Evolutionary conservation across 2,888 invertebrate genomes (phyloP).

Genomic region (Microctonus aethiopoides): DNA sequence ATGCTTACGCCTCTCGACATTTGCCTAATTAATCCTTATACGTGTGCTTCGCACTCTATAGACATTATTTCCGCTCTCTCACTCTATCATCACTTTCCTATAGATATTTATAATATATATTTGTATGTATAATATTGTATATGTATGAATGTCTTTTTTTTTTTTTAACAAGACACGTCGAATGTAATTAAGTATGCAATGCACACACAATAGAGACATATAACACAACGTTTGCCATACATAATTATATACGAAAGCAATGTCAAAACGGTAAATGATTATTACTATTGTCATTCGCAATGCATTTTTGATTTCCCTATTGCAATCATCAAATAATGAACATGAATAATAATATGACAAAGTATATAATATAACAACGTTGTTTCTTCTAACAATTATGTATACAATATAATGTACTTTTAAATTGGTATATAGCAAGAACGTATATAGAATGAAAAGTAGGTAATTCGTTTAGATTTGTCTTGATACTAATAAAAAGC

Average conservation of each 20-base stretch:
- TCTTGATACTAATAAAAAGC: not conserved
- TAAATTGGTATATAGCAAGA: not conserved
- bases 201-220: slow-evolving; percentile 44
- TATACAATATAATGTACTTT: too few relatives aligned
- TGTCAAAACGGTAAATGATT: slow-evolving; percentile 60
- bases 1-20: slow-evolving; percentile 20
- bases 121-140: not conserved
- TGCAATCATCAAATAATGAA: slow-evolving; percentile 40
- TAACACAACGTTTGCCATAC: slow-evolving; percentile 36
- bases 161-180: slow-evolving; percentile 15
- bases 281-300: slow-evolving; percentile 53
- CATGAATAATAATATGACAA: slow-evolving; percentile 7
- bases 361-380: not conserved
- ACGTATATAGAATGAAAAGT: not conserved
- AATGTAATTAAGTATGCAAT: slow-evolving; percentile 50
- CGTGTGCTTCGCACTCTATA: slow-evolving; percentile 20
- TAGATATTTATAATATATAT: too few relatives aligned
- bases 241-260: slow-evolving; percentile 59
- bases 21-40: slow-evolving; percentile 38
- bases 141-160: not conserved
- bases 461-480: slow-evolving; percentile 7
- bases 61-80: slow-evolving; percentile 36
- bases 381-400: not conserved
- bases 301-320: slow-evolving; percentile 59
- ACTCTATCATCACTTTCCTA: slow-evolving; percentile 6